These are phyloP conservation scores for Drosophila vallismaia DNA, from an alignment of 2,888 invertebrate species.

Conservation along the genomic window DNA sequence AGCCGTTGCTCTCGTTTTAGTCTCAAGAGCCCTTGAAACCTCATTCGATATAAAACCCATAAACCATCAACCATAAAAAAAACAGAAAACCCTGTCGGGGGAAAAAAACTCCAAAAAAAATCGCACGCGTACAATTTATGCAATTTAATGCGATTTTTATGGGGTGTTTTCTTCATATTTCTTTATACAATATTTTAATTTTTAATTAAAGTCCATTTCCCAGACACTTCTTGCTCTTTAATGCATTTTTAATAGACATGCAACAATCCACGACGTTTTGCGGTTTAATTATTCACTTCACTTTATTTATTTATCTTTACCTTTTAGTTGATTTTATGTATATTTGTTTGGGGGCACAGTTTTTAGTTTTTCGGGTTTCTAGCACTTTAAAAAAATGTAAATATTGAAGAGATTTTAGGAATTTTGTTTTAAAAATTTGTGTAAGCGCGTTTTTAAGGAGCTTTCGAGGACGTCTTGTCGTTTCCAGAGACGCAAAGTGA, in stretches of 20 bases:
- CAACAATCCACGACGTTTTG: neutral
- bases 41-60: constrained; percentile 8
- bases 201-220: constrained; percentile 10
- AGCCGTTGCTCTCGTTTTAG: constrained; percentile 63
- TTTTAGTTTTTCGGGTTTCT: neutral
- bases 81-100: neutral
- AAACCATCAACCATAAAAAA: neutral
- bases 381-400: constrained; percentile 4
- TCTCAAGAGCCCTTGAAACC: constrained; percentile 45
- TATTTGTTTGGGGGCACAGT: neutral
- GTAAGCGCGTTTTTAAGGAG: constrained; percentile 1
- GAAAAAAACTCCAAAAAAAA: constrained; percentile 13
- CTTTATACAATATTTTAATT: no score
- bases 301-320: neutral
- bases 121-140: constrained; percentile 59
- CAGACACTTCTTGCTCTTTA: constrained; percentile 27
- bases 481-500: constrained; percentile 57
- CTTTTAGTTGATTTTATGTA: neutral
- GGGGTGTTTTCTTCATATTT: constrained; percentile 47
- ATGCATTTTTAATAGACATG: constrained; percentile 34
- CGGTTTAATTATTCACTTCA: constrained; percentile 2
- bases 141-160: constrained; percentile 53
- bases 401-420: neutral
- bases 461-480: constrained; percentile 45
- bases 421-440: neutral